Percentiles rank a stretch among this genome's conserved stretches.
Evolutionary conservation across 2,113 vertebrate species (phyloP).

Genomic region (Neolamprologus kungweensis): DNA sequence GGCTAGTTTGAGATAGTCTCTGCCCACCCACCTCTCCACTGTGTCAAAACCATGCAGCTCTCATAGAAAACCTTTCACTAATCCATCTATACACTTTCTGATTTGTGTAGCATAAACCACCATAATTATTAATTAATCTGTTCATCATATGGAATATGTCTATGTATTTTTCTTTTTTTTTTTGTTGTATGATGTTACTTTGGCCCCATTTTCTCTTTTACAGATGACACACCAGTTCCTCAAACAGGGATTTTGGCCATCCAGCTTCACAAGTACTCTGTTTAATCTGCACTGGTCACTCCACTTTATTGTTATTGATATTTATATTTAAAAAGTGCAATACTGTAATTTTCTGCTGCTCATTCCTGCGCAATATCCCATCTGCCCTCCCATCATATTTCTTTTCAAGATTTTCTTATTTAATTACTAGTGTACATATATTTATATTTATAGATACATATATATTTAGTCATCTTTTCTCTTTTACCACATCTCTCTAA

Average conservation of each 20-base stretch:
- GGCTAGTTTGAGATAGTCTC: neutral
- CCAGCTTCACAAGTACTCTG: no score
- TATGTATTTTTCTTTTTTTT: neutral
- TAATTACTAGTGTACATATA: no score
- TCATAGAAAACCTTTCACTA: neutral
- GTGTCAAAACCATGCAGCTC: neutral
- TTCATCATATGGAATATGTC: rapidly evolving
- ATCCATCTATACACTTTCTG: neutral
- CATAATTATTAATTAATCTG: neutral
- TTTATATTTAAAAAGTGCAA: no score
- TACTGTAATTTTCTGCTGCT: no score
- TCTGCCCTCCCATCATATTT: no score
- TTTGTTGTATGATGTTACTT: no score
- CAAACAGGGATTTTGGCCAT: neutral
- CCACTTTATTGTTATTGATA: no score
- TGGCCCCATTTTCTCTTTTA: neutral
- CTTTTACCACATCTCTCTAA: no score
- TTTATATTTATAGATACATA: no score
- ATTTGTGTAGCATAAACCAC: neutral
- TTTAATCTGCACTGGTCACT: no score
- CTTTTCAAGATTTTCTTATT: no score
- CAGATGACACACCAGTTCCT: neutral
- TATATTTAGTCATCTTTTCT: no score
- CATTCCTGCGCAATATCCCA: rapidly evolving
- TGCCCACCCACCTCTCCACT: rapidly evolving